Evolutionary conservation across 2,888 invertebrate species (phyloP).

Genomic region (Chouioia cunea): DNA sequence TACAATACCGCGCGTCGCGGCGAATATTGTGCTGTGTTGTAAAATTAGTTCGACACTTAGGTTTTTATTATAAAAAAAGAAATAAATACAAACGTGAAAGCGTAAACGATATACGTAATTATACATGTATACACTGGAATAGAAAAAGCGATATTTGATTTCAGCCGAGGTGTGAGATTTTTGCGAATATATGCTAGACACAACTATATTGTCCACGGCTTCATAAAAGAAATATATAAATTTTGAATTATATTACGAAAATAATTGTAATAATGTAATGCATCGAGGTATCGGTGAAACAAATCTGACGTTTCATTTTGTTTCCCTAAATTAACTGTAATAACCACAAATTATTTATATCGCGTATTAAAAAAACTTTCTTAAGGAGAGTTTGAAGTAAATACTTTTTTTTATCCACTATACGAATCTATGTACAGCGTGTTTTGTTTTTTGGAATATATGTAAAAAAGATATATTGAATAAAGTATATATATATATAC

Average conservation of each 20-base stretch:
- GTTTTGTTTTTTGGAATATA: slow-evolving; percentile 13
- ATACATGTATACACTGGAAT: slow-evolving; percentile 44
- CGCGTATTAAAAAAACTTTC: background rate
- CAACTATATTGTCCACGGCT: slow-evolving; percentile 38
- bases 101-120: slow-evolving; percentile 65
- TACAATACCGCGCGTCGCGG: slow-evolving; percentile 57
- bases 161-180: slow-evolving; percentile 42
- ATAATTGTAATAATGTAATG: slow-evolving; percentile 30
- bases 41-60: slow-evolving; percentile 66
- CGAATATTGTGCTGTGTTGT: slow-evolving; percentile 68
- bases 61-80: slow-evolving; percentile 54
- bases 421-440: background rate
- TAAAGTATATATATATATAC: slow-evolving; percentile 5
- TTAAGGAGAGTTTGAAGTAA: too few relatives aligned
- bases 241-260: slow-evolving; percentile 6
- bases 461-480: slow-evolving; percentile 26
- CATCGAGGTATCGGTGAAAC: slow-evolving; percentile 37
- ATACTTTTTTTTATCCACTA: too few relatives aligned
- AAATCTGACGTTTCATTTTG: slow-evolving; percentile 15
- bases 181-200: slow-evolving; percentile 36
- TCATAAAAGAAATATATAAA: slow-evolving; percentile 17
- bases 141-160: slow-evolving; percentile 49
- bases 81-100: background rate
- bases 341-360: background rate
- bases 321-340: background rate